Base-by-base conservation (phyloP, 2,113 vertebrate species). In the Gobio gobio region DNA sequence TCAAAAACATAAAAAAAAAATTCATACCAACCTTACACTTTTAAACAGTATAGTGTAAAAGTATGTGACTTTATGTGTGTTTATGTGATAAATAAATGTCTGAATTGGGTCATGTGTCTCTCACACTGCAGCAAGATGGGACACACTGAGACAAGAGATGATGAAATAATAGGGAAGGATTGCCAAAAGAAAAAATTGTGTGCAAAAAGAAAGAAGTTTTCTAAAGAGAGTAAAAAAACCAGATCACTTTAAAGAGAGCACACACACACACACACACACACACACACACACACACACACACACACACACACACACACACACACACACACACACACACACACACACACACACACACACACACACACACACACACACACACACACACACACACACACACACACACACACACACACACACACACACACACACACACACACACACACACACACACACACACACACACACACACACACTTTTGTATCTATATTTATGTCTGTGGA, bases 71-170 rank as follows among this genome's bases (percentile, higher is more conserved):
- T 63, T 24, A 8, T 36, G 45, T 24, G 1, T 33, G 40, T 73
- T 73, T 73, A 73, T 47, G 2, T 73, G n/a, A 74, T 70, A 70
- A 12, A 70, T 22, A 40, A 22, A 70, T 10, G 2, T 70, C 18
- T 70, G 36, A 70, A 70, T 43, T 10, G 33, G 66, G 66, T 36
- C 8, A 36, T 40, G 29, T 10, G 9, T 68, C 20, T 72, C 40
- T 72, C 22, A 10, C 47, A 54, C 73, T 51, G 73, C 47, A 51
- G 6, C 61, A 49, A 54, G 20, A 26, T 14, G 59, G 61, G 26
- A 20, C 76, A 86, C 76, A 77, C 80, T 83, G 86, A 91, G 86
- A 89, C 81, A 83, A 82, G 87, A 91, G 77, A 85, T 56, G 66
- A 87, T 76, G 66, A 66, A 36, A 78, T 79, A 36, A 18, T 63